These are phyloP conservation scores for Triplophysa yarkandensis DNA, from an alignment of 2,797 vertebrate species.

Conservation along the genomic window DNA sequence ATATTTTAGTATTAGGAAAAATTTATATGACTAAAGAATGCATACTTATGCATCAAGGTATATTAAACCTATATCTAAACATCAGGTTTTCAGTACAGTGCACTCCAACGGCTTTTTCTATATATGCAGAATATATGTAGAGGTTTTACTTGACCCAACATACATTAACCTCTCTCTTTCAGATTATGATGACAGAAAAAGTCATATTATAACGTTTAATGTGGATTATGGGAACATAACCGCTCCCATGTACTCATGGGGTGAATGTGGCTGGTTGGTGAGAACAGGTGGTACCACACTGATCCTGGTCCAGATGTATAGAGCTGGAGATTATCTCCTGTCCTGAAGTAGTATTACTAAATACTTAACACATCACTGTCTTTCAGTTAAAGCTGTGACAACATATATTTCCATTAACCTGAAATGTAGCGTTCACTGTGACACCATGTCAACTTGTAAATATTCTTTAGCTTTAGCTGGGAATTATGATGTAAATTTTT, in stretches of 20 bases:
- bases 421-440: not conserved
- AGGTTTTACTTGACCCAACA: slow-evolving; percentile 57
- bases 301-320: slow-evolving; percentile 70
- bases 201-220: slow-evolving; percentile 12
- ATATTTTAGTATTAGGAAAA: too few relatives aligned
- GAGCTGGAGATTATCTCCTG: slow-evolving; percentile 66
- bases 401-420: slow-evolving; percentile 51
- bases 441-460: not conserved
- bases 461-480: not conserved
- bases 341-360: slow-evolving; percentile 60
- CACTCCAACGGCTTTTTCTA: not conserved
- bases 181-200: slow-evolving; percentile 5
- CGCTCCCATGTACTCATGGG: slow-evolving; percentile 68
- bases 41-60: too few relatives aligned
- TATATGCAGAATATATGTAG: not conserved
- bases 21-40: too few relatives aligned
- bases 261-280: slow-evolving; percentile 54
- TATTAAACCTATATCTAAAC: too few relatives aligned
- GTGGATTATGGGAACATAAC: slow-evolving; percentile 69
- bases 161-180: slow-evolving; percentile 14
- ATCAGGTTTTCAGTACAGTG: too few relatives aligned
- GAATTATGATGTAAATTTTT: not conserved
- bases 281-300: slow-evolving; percentile 62
- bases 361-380: slow-evolving; percentile 68
- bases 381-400: slow-evolving; percentile 56